Percentiles rank a stretch among this genome's conserved stretches.
Conservation (phyloP, 2,113 vertebrate genomes). For the Hippocampus barbouri region DNA sequence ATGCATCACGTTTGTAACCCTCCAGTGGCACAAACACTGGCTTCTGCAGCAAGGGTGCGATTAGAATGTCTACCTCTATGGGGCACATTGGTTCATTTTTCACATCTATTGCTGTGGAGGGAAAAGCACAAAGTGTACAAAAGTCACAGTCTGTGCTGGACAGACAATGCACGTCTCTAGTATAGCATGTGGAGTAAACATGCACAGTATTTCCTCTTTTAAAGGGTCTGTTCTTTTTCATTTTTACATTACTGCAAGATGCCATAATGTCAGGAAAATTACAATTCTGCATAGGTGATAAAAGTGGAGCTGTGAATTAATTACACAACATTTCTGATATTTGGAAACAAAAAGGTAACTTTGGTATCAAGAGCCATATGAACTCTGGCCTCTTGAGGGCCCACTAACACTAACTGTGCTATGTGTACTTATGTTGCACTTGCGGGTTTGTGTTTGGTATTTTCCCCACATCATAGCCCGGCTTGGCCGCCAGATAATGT, state of each 20-base stretch:
- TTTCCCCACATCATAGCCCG: background rate
- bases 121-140: background rate
- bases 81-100: constrained; percentile 42
- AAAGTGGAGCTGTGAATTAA: constrained; percentile 4
- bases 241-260: background rate
- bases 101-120: background rate
- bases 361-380: background rate
- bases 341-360: background rate
- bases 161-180: background rate
- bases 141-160: background rate
- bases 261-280: no score
- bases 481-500: background rate
- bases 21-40: background rate
- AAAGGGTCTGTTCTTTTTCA: background rate
- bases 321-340: background rate
- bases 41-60: constrained; percentile 17
- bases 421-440: constrained; percentile 16
- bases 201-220: background rate
- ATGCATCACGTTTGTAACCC: background rate
- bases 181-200: background rate
- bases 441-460: constrained; percentile 1
- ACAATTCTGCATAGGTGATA: background rate
- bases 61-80: constrained; percentile 41
- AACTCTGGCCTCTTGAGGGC: constrained; percentile 49
- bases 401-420: constrained; percentile 37